These are phyloP conservation scores for Linepithema humile DNA, from an alignment of 1,140 invertebrate genomes.

Conservation along the genomic window DNA sequence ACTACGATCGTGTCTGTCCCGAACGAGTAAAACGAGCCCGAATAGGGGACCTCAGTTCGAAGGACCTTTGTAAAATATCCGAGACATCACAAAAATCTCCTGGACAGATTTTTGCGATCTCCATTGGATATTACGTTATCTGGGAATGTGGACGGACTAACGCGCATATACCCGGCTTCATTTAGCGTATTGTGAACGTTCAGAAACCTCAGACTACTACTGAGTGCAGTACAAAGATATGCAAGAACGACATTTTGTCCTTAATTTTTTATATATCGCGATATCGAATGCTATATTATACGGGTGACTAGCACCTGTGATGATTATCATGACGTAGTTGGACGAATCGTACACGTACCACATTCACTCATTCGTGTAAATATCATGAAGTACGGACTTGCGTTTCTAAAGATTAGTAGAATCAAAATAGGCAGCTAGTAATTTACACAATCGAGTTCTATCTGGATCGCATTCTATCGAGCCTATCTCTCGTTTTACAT, in stretches of 20 bases:
- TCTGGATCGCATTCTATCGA: conserved; percentile 68
- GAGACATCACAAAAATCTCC: background rate
- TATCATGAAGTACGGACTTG: conserved; percentile 71
- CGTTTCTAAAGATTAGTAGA: conserved; percentile 70
- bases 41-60: background rate
- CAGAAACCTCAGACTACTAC: conserved; percentile 70
- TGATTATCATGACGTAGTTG: conserved; percentile 65
- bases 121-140: background rate
- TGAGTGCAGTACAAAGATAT: conserved; percentile 80
- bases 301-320: conserved; percentile 68
- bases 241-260: conserved; percentile 79
- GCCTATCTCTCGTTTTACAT: conserved; percentile 71
- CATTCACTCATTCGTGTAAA: conserved; percentile 78
- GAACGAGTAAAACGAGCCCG: conserved; percentile 12
- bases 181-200: conserved; percentile 66
- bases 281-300: conserved; percentile 62
- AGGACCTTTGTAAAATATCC: background rate
- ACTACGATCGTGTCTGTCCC: conserved; percentile 55
- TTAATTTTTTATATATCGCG: conserved; percentile 78
- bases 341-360: conserved; percentile 24
- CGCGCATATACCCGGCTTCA: conserved; percentile 62
- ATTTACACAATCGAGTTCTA: conserved; percentile 62
- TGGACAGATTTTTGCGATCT: background rate
- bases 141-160: conserved; percentile 57
- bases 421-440: conserved; percentile 70